phyloP scores from a whole-genome alignment of 2,888 invertebrate species.

The Pteria penguin region DNA sequence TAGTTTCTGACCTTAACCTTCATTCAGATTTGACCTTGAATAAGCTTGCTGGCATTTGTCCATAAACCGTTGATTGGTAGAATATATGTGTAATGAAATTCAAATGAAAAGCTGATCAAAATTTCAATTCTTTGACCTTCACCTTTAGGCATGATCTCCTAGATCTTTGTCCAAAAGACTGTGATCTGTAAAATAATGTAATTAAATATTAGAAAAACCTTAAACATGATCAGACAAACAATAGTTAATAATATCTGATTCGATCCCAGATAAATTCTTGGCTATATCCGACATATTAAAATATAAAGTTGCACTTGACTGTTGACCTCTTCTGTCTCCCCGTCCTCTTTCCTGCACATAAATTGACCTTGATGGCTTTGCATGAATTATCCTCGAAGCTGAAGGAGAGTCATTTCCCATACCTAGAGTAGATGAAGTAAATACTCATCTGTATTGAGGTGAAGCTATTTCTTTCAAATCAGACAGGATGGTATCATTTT shows the following conservation, averaged over 20 bases:
- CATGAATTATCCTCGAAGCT: conserved; percentile 36
- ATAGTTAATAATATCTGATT: conserved; percentile 35
- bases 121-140: no score
- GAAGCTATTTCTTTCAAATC: conserved; percentile 32
- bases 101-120: no score
- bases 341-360: conserved; percentile 46
- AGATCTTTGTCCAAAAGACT: no score
- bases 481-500: conserved; percentile 28
- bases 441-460: conserved; percentile 32
- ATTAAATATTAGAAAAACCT: no score
- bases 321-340: conserved; percentile 39
- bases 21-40: no score
- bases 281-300: conserved; percentile 35
- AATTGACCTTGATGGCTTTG: conserved; percentile 41
- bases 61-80: no score
- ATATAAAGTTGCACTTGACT: conserved; percentile 30
- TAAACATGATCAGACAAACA: conserved; percentile 33
- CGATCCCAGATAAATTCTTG: conserved; percentile 29
- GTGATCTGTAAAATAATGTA: no score
- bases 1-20: no score
- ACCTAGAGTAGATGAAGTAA: conserved; percentile 40
- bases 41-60: no score
- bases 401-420: conserved; percentile 47
- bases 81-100: no score
- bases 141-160: no score